Base-by-base conservation (phyloP, 2,113 vertebrate species). In the Mesitornis unicolor region DNA sequence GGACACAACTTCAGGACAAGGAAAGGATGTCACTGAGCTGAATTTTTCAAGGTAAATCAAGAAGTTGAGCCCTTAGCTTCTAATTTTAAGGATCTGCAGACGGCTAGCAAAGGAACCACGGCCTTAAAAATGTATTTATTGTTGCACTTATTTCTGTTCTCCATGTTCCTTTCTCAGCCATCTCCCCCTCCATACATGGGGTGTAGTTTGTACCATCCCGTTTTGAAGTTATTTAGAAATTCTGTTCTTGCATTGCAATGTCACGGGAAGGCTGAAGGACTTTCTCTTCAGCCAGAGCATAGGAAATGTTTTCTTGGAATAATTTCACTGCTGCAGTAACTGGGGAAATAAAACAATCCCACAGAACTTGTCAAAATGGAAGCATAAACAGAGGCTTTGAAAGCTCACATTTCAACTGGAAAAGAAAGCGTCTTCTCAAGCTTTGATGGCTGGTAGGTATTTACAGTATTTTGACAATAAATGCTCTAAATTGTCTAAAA, bases 1-100 rank as follows among this genome's bases (percentile, higher is more conserved):
- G 96, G 93, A 77, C 92, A 92, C 35, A 92, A 94, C 85, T 94
- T 93, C 11, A 93, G 91, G 95, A 94, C 59, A 68, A 87, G 89
- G 60, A 93, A 95, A 96, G 67, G 82, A 89, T 93, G 87, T 94
- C 85, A 83, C 73, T 1, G 1, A 71, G 51, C 64, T 5, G 19
- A 83, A 81, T 85, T 93, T 89, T 91, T 88, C 60, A 92, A 90
- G 69, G 75, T 86, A 90, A 59, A 48, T 40, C 11, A 86, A 85
- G 75, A 85, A 93, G 38, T 33, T 80, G 87, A 85, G 38, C 82
- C 78, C 75, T 65, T 80, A 73, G 60, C 57, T 94, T 69, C 13
- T 79, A 8, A 67, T 84, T 85, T 84, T 63, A 67, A 94, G 54
- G 84, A 28, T 85, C 61, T 63, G 29, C 68, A 70, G 56, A 42